Conservation (phyloP, 1,140 invertebrate species). For the Bombus waltoni region DNA sequence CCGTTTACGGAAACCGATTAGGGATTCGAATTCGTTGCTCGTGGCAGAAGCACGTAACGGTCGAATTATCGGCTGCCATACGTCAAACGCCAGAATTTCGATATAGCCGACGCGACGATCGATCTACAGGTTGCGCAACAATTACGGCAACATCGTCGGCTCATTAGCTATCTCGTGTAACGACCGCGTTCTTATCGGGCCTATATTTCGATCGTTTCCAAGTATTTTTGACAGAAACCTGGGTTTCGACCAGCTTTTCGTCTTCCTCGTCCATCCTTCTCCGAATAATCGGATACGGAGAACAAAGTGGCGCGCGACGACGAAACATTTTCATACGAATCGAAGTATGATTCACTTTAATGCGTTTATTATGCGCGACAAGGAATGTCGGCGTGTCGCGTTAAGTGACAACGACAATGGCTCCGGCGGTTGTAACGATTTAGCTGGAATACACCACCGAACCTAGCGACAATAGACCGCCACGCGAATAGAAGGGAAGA, state of each 20-base stretch:
- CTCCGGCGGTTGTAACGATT: conserved; percentile 47
- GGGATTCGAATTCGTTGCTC: background rate
- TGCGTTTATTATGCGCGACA: conserved; percentile 35
- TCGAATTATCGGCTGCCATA: conserved; percentile 34
- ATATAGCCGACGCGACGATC: conserved; percentile 8
- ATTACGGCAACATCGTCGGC: conserved; percentile 22
- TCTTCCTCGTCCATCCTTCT: background rate
- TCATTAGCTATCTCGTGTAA: conserved; percentile 7
- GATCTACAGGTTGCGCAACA: conserved; percentile 26
- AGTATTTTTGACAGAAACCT: background rate
- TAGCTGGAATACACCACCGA: conserved; percentile 27
- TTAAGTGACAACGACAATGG: conserved; percentile 50
- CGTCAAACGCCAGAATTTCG: conserved; percentile 30
- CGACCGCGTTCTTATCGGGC: background rate
- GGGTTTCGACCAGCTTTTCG: background rate
- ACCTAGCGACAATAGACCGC: conserved; percentile 46
- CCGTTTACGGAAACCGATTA: background rate
- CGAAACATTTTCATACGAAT: conserved; percentile 27
- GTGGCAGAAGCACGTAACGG: conserved; percentile 17
- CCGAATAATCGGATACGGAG: background rate
- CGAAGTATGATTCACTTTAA: conserved; percentile 55
- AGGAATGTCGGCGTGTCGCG: conserved; percentile 35
- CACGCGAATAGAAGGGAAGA: conserved; percentile 31
- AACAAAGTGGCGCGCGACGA: background rate
- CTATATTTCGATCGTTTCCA: background rate